phyloP scores from a whole-genome alignment of 2,113 vertebrate genomes.

The Pseudorasbora parva region DNA sequence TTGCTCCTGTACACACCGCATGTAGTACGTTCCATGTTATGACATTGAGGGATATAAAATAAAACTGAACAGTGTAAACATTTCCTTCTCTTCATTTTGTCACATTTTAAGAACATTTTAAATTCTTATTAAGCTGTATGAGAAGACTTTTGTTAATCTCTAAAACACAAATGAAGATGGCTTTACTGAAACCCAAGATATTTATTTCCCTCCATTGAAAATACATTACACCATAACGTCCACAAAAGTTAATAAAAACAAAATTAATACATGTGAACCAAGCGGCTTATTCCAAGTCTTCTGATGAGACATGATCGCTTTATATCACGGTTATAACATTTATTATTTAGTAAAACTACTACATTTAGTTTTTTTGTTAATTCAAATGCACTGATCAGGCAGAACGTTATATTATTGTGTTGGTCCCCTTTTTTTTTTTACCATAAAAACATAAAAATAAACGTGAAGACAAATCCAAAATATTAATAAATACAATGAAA shows the following conservation, averaged over 20 bases:
- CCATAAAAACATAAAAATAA: too few relatives aligned
- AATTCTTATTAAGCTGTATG: not conserved
- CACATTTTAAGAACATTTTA: not conserved
- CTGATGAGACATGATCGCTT: too few relatives aligned
- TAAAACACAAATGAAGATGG: not conserved
- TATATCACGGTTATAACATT: too few relatives aligned
- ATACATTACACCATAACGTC: not conserved
- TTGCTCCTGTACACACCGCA: constrained; percentile 53
- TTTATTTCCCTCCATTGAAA: not conserved
- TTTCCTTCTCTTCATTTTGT: not conserved
- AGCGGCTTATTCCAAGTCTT: not conserved
- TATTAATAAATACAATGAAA: not conserved
- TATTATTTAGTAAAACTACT: too few relatives aligned
- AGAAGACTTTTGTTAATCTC: not conserved
- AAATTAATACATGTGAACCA: not conserved
- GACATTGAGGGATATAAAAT: constrained; percentile 68
- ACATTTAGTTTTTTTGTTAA: too few relatives aligned
- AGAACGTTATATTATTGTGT: too few relatives aligned
- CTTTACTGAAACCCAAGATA: not conserved
- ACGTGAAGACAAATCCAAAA: too few relatives aligned
- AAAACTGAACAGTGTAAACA: constrained; percentile 58
- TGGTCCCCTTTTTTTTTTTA: too few relatives aligned
- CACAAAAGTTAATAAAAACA: not conserved
- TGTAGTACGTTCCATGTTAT: constrained; percentile 68
- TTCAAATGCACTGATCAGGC: not conserved